Base-by-base conservation (phyloP, 2,888 invertebrate species). In the Hipparchia sbordonii region DNA sequence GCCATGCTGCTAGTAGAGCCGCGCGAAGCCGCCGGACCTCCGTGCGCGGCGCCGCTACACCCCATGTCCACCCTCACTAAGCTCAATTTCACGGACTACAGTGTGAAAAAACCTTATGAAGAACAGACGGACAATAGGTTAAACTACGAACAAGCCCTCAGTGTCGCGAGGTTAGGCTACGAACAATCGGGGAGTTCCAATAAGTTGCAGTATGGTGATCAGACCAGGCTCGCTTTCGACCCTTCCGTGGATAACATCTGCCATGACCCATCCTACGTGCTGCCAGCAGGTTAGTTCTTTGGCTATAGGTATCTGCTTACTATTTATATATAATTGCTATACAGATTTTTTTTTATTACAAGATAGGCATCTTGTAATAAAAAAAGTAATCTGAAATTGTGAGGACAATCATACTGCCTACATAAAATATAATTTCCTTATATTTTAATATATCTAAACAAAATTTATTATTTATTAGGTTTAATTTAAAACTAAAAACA, bases 1-100 rank as follows among this genome's bases (percentile, higher is more conserved):
- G 95, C 95, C 89, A 96, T 96, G 96, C 96, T 96, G 89, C 95
- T 96, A 86, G 96, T 96, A 91, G 96, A 96, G 95, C 95, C 95
- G 83, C 95, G 95, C 88, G 96, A 96, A 93, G 95, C 96, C 87
- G 96, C 96, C 91, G 96, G 96, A 89, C 92, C 92, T 77, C 89
- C 92, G 86, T 90, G 90, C 86, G 88, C 88, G 87, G 89, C 88
- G 83, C 90, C 89, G 79, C 81, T 91, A 66, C 91, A 91, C 79
- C 90, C 92, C 77, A 93, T 93, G 93, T 92, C 93, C 80, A 84
- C 92, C 62, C 86, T 92, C 72, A 89, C 93, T 48, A 93, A 93
- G 77, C 86, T 92, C 56, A 90, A 89, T 82, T 92, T 92, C 82
- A 84, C 93, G 83, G 93, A 93, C 93, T 93, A 91, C 79, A 90